Base-by-base conservation (phyloP, 2,888 invertebrate species). In the Brachyptera risi region DNA sequence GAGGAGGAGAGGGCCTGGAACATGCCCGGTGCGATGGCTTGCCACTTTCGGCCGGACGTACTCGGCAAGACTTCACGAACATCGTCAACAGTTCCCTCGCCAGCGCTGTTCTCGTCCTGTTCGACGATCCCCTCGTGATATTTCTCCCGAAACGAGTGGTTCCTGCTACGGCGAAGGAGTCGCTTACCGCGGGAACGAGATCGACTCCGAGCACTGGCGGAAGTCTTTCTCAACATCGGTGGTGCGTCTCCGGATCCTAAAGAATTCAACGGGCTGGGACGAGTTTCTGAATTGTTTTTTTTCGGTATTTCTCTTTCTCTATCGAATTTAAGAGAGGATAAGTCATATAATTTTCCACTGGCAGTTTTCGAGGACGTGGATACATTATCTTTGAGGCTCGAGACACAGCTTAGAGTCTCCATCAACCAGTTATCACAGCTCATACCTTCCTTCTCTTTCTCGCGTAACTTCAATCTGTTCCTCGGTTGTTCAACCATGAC, bases 21-120 rank as follows among this genome's bases (percentile, higher is more conserved):
- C 47, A 47, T 23, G 5, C 47, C 47, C 9, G 47, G 47, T n/a
- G 47, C 47, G 24, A 47, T 47, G 13, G 47, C 47, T 13, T 24
- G 24, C 47, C 47, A 47, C 23, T 47, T 21, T n/a, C 24, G 47
- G 1, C 47, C 47, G n/a, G 42, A 21, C 15, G 42, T 15, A 4
- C 13, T 17, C n/a, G 17, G 19, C 17, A 19, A 21, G 3, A 5
- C 17, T 9, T 42, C 2, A 2, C 17, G 19, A 15, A 9, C 42
- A 7, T 42, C 47, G n/a, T 24, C 23, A 13, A n/a, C 47, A 7
- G 5, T n/a, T 3, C 13, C 47, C 24, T 24, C 47, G 9, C 23
- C n/a, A 15, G 9, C 40, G 11, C 11, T 15, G 11, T n/a, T 15
- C 9, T 40, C 40, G 3, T 40, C 40, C 40, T 40, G 9, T 15